These are phyloP conservation scores for Acronicta psi DNA, from an alignment of 2,888 invertebrate genomes.

Conservation along the genomic window DNA sequence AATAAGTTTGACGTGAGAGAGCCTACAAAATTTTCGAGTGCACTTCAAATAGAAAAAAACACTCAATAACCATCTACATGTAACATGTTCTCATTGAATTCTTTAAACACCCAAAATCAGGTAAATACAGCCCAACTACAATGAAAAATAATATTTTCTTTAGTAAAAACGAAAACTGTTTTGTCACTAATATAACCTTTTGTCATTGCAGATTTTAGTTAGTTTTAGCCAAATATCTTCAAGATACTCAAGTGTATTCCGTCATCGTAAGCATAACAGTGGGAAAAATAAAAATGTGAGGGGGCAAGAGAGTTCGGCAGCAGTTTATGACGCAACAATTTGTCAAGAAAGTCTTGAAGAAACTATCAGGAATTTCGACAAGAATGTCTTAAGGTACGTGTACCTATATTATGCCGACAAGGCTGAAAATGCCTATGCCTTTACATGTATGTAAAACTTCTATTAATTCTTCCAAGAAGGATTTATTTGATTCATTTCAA, in stretches of 20 bases:
- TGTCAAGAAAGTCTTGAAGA: constrained; percentile 82
- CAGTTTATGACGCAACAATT: constrained; percentile 72
- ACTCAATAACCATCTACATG: constrained; percentile 81
- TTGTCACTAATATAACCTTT: constrained; percentile 80
- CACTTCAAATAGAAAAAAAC: constrained; percentile 80
- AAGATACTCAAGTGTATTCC: constrained; percentile 82
- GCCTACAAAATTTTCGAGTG: constrained; percentile 89
- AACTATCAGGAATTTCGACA: constrained; percentile 80
- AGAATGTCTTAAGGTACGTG: constrained; percentile 72
- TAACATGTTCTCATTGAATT: constrained; percentile 89
- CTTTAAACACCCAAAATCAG: constrained; percentile 87
- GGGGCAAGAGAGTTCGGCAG: constrained; percentile 67
- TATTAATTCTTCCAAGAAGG: not conserved
- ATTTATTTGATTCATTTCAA: not conserved
- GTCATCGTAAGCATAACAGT: constrained; percentile 78
- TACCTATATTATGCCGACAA: constrained; percentile 12
- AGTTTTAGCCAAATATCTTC: constrained; percentile 86
- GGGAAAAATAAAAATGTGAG: constrained; percentile 77
- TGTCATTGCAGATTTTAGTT: constrained; percentile 86
- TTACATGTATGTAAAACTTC: constrained; percentile 9
- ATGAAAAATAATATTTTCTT: constrained; percentile 8
- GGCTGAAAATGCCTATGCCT: constrained; percentile 12
- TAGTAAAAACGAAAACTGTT: constrained; percentile 57
- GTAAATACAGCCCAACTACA: constrained; percentile 59
- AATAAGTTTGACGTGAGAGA: constrained; percentile 85